These are phyloP conservation scores for Chymomyza caudatula DNA, from an alignment of 2,888 invertebrate species.

Conservation along the genomic window DNA sequence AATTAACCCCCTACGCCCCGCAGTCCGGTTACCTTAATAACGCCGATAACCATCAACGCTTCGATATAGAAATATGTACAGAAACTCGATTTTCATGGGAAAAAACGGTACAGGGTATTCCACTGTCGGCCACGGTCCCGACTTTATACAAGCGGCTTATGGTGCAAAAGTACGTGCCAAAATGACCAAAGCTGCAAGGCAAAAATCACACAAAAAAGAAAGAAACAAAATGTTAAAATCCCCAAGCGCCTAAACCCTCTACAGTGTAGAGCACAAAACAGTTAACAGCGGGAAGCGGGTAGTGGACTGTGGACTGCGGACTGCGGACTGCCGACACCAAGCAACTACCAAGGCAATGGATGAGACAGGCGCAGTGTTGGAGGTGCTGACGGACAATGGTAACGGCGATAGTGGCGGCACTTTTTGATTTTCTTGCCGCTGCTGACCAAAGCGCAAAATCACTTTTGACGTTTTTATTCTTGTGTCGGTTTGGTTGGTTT, in stretches of 20 bases:
- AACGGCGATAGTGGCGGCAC: conserved; percentile 39
- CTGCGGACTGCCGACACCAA: conserved; percentile 31
- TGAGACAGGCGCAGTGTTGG: conserved; percentile 7
- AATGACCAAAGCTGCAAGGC: conserved; percentile 50
- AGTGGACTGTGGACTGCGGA: not conserved
- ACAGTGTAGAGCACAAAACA: conserved; percentile 47
- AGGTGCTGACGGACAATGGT: conserved; percentile 50
- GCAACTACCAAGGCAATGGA: conserved; percentile 31
- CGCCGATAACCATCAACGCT: too few species aligned
- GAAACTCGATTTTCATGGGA: too few species aligned
- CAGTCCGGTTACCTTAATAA: too few species aligned
- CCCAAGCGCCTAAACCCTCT: conserved; percentile 48
- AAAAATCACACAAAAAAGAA: conserved; percentile 5
- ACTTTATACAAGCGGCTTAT: conserved; percentile 37
- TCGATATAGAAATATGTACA: too few species aligned
- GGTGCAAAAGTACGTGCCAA: conserved; percentile 43
- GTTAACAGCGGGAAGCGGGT: conserved; percentile 34
- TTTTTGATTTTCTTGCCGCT: conserved; percentile 62
- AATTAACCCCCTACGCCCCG: too few species aligned
- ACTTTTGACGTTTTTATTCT: conserved; percentile 74
- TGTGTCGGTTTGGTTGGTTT: conserved; percentile 38
- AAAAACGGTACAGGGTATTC: too few species aligned
- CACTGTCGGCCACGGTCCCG: too few species aligned
- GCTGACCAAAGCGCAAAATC: conserved; percentile 68
- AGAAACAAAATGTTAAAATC: conserved; percentile 49